Evolutionary conservation across 2,113 vertebrate species (phyloP), one percentile per base, ranked within the genome.

Genomic region (Rhabdornis inornatus): DNA sequence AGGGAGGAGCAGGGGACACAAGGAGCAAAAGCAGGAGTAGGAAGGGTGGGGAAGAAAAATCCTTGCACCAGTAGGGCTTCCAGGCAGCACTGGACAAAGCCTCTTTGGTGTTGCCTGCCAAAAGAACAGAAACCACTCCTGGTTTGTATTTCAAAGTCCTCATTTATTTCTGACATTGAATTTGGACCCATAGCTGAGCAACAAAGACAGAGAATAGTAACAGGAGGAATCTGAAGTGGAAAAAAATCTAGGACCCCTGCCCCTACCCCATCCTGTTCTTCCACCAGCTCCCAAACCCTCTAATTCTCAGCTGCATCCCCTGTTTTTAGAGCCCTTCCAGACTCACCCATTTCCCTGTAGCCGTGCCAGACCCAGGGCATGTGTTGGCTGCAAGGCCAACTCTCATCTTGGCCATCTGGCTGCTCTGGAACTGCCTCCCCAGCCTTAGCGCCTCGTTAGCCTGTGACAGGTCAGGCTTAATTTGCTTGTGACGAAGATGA

Each of bases 131-230:
- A 79, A 56, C 45, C 56, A 80, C 47, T 70, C 61, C 66, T 77
- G n/a, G 15, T 93, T 95, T 97, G 84, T 97, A 98, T 95, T 96
- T 98, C 97, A 98, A 98, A 98, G 90, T 97, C 93, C 83, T 96
- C 61, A 0, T 98, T 98, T 98, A 98, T 98, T 98, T 96, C 71
- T 92, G 92, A 97, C 96, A 93, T 88, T 95, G 56, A 92, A 52
- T 95, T 97, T 96, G 94, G 94, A 91, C 94, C 96, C 87, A 84
- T 85, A 95, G 96, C 96, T 94, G 93, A 97, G 83, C 93, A 96
- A 95, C 83, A 95, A 96, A 97, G 96, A 94, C 84, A 79, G 90
- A 83, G 91, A 95, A 83, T 57, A 87, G 45, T 59, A 96, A 95
- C 65, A 87, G 76, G 72, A 89, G 79, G 89, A 94, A 70, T 85